Evolutionary conservation across 2,113 vertebrate genomes (phyloP).

Genomic region (Oreochromis aureus): DNA sequence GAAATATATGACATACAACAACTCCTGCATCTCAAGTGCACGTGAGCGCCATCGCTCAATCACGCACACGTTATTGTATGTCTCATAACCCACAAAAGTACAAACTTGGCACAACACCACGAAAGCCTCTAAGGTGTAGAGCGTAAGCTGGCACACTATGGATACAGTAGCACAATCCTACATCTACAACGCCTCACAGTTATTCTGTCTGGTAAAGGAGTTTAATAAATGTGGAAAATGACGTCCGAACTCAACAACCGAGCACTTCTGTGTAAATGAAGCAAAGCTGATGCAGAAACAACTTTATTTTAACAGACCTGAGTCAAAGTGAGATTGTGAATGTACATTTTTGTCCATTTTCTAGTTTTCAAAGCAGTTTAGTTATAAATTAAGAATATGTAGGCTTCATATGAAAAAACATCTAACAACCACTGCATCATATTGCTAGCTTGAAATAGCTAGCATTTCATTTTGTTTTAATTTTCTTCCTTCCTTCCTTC

Average conservation of each 20-base stretch:
- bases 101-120: slow-evolving; percentile 70
- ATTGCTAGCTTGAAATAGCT: not conserved
- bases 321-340: not conserved
- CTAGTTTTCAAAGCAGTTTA: not conserved
- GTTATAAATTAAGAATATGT: not conserved
- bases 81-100: slow-evolving; percentile 40
- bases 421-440: not conserved
- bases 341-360: not conserved
- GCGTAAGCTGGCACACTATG: slow-evolving; percentile 51
- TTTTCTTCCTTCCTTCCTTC: not conserved
- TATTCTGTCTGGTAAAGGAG: not conserved
- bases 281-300: not conserved
- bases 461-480: not conserved
- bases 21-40: not conserved
- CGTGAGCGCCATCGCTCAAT: not conserved
- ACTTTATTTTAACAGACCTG: not conserved
- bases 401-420: not conserved
- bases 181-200: slow-evolving; percentile 29
- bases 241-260: not conserved
- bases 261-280: not conserved
- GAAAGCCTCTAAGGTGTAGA: slow-evolving; percentile 58
- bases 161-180: slow-evolving; percentile 52
- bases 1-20: slow-evolving; percentile 63
- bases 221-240: not conserved
- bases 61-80: not conserved